Base-by-base conservation (phyloP, 2,888 invertebrate genomes). In the Anaspis maculata region DNA sequence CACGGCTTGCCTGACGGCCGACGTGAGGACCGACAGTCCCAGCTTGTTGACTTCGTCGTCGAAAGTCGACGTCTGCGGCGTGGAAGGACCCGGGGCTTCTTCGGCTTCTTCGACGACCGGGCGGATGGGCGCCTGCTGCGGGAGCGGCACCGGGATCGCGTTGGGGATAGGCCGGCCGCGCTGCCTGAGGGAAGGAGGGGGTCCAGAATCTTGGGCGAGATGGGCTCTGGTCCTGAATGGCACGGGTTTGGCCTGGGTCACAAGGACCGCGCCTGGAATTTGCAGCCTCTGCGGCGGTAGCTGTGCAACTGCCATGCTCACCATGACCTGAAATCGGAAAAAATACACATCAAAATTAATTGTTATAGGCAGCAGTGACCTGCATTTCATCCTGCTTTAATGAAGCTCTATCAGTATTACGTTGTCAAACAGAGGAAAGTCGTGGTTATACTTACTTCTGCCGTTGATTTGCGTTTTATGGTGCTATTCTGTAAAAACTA, bases 71-170 rank as follows among this genome's bases (percentile, higher is more conserved):
- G 7, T 10, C 11, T 3, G 10, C 7, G 28, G 24, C n/a, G 25
- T n/a, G 3, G 29, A 12, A 30, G 72, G 76, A 38, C 80, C 5
- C 19, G 9, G 9, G 19, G 9, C 79, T 61, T 80, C 79, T 12
- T 71, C 71, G 46, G 79, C 73, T 61, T 80, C 81, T 1, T 78
- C 77, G 4, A 81, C 80, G 9, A 76, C 53, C 30, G 80, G 80
- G 46, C 79, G 76, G 7, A 75, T 51, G 25, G 66, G 67, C 29
- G 19, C 19, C 6, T 5, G 19, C 19, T 5, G 9, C 6, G 19
- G 19, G 5, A 9, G 19, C 19, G n/a, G n/a, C 19, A 73, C 70
- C 3, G 75, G 41, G 14, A 42, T 34, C 1, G 50, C 42, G 30
- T 48, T 51, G 13, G 53, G 49, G 13, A 44, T 69, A 2, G 43